phyloP scores from a whole-genome alignment of 2,797 vertebrate species.

The Leucoraja ocellata region DNA sequence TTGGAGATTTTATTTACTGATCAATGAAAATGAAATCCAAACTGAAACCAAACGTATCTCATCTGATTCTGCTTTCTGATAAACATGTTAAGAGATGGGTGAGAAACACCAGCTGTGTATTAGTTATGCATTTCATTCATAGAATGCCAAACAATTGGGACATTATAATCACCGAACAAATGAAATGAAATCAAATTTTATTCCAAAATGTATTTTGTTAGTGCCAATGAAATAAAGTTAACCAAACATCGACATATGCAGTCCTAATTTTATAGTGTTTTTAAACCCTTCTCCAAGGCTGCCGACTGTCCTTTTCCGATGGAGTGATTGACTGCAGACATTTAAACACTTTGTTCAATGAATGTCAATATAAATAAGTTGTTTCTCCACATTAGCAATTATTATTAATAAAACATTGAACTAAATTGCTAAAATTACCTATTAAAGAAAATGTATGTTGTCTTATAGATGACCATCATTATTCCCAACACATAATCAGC shows the following conservation, averaged over 20 bases:
- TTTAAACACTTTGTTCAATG: background rate
- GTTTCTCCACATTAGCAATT: background rate
- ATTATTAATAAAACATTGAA: background rate
- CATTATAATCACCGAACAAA: constrained; percentile 14
- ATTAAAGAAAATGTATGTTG: background rate
- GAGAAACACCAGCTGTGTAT: background rate
- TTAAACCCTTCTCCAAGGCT: no score
- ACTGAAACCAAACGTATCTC: background rate
- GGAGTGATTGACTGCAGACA: background rate
- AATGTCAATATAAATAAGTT: background rate
- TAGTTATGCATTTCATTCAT: constrained; percentile 2
- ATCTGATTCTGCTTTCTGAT: background rate
- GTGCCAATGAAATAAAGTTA: background rate
- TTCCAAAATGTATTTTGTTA: background rate
- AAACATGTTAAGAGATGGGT: background rate
- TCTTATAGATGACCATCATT: constrained; percentile 16
- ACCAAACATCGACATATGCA: background rate
- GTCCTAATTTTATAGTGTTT: background rate
- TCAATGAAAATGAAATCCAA: background rate
- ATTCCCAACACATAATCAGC: background rate
- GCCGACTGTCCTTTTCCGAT: background rate
- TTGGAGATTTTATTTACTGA: background rate
- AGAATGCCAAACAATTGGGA: background rate
- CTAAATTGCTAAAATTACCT: background rate
- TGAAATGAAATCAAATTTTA: background rate